phyloP scores from a whole-genome alignment of 2,888 invertebrate species.

The Thera britannica region DNA sequence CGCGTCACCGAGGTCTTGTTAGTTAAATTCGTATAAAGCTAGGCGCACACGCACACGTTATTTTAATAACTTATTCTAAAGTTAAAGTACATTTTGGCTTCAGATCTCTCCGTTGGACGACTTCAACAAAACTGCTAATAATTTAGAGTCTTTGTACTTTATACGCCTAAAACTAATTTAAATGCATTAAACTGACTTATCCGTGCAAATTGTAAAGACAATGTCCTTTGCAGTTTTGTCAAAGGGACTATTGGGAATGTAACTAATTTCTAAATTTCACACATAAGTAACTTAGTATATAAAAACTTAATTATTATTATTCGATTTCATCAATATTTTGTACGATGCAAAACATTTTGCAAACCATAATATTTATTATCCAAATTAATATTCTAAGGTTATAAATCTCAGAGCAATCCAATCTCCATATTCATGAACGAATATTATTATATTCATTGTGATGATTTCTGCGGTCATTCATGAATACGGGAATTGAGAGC shows the following conservation, averaged over 20 bases:
- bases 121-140: conserved; percentile 62
- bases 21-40: background rate
- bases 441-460: conserved; percentile 35
- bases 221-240: conserved; percentile 58
- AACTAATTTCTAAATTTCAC: conserved; percentile 52
- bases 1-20: no score
- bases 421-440: conserved; percentile 53
- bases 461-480: conserved; percentile 50
- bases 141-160: conserved; percentile 78
- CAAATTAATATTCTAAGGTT: background rate
- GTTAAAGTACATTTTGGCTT: conserved; percentile 68
- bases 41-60: conserved; percentile 37
- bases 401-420: conserved; percentile 44
- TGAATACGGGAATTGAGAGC: conserved; percentile 51
- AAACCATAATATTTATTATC: conserved; percentile 14
- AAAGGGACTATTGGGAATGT: conserved; percentile 66
- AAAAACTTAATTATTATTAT: conserved; percentile 31
- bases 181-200: conserved; percentile 75
- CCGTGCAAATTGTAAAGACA: conserved; percentile 56
- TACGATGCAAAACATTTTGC: conserved; percentile 41
- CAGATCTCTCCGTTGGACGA: conserved; percentile 55
- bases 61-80: conserved; percentile 41
- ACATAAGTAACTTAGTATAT: conserved; percentile 24
- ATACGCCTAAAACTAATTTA: conserved; percentile 74
- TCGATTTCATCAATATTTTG: conserved; percentile 34